phyloP scores from a whole-genome alignment of 2,888 invertebrate species.

The Agrilus biguttatus region DNA sequence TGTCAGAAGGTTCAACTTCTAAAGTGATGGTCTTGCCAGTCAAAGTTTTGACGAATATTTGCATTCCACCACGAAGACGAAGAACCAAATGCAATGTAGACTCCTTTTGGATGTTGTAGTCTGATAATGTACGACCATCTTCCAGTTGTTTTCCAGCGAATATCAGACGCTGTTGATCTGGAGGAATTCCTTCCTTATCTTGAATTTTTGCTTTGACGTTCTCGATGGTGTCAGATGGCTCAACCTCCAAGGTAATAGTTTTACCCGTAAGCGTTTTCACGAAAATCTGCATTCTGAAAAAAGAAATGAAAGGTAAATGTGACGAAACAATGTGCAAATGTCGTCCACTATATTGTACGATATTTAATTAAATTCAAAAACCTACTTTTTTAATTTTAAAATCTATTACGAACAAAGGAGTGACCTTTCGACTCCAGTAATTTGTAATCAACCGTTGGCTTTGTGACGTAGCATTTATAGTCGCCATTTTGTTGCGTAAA shows the following conservation, averaged over 20 bases:
- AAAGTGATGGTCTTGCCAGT: slow-evolving; percentile 41
- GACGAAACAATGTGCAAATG: too few species aligned
- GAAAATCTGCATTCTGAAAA: slow-evolving; percentile 46
- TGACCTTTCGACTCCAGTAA: too few species aligned
- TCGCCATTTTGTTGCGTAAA: too few species aligned
- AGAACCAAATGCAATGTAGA: slow-evolving; percentile 42
- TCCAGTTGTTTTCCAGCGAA: slow-evolving; percentile 87
- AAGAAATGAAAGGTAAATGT: too few species aligned
- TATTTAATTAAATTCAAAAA: too few species aligned
- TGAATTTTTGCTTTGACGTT: slow-evolving; percentile 89
- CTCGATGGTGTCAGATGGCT: slow-evolving; percentile 80
- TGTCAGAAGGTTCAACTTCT: slow-evolving; percentile 43
- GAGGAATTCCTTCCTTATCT: slow-evolving; percentile 81
- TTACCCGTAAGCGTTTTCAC: slow-evolving; percentile 42
- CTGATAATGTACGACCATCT: slow-evolving; percentile 41
- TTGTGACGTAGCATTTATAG: too few species aligned
- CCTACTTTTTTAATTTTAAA: too few species aligned
- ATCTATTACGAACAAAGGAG: too few species aligned
- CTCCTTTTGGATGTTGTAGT: slow-evolving; percentile 27
- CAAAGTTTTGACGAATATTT: slow-evolving; percentile 48
- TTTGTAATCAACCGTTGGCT: too few species aligned
- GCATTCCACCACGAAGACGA: slow-evolving; percentile 41
- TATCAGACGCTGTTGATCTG: slow-evolving; percentile 77
- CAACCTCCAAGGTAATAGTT: slow-evolving; percentile 41
- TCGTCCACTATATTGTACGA: too few species aligned